A percentile compares a stretch with the other conserved stretches of the same genome.
Evolutionary conservation across 2,113 vertebrate genomes (phyloP).

Genomic region (Leiothrix lutea): DNA sequence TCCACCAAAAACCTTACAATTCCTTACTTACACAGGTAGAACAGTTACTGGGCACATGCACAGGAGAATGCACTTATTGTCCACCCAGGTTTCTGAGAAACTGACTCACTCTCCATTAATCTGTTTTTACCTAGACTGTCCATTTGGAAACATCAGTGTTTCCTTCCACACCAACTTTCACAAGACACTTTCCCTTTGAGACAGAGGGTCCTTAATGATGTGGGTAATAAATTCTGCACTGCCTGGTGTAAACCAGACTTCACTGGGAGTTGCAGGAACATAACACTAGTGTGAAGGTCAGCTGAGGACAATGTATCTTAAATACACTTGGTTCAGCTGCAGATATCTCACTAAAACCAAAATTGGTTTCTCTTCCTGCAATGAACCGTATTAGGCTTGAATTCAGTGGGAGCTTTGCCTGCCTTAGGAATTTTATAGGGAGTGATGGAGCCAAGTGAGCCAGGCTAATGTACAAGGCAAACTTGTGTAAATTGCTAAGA

Average conservation of each 20-base stretch:
- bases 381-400: neutral
- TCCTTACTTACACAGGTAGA: neutral
- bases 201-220: too few relatives aligned
- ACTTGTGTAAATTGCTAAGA: neutral
- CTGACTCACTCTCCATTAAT: neutral
- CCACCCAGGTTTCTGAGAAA: neutral
- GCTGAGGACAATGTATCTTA: neutral
- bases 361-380: neutral
- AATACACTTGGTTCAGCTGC: neutral
- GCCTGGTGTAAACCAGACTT: neutral
- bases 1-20: neutral
- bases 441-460: neutral
- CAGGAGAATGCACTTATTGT: neutral
- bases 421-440: neutral
- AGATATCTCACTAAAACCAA: neutral
- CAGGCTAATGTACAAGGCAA: neutral
- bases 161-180: neutral
- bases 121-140: neutral
- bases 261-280: neutral
- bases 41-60: accelerated
- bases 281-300: neutral
- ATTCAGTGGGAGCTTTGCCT: neutral
- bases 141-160: neutral
- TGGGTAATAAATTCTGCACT: neutral
- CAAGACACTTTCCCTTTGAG: neutral